Base-by-base conservation (phyloP, 2,888 invertebrate species). In the Helleia helle region DNA sequence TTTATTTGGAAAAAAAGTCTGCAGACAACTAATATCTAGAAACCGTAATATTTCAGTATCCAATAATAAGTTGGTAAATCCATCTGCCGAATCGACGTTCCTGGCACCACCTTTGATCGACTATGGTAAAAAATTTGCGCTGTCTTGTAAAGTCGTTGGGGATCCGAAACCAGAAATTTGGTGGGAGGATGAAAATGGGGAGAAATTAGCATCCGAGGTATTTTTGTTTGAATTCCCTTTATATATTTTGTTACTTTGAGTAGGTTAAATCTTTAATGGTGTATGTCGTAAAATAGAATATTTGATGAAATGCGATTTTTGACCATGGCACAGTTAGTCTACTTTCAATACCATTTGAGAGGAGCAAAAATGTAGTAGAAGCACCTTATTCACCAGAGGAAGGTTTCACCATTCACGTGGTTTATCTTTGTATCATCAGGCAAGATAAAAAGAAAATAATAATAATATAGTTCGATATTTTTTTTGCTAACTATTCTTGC, bases 81-180 rank as follows among this genome's bases (percentile, higher is more conserved):
- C 37, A 1, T 11, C 7, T 14, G 13, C 24, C 2, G 14, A 24
- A 24, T 15, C n/a, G 9, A 39, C 30, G 2, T 6, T 24, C 9
- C 46, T 46, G 0, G 55, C 54, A 4, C 43, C 52, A 0, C 40
- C 42, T 11, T 40, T 60, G 14, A 44, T 69, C 1, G 56, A 73
- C 1, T 79, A 56, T 38, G 65, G 56, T 1, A 43, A 47, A 5
- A 61, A 54, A n/a, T 42, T 59, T 3, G 69, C 58, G 1, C 11
- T 69, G 0, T 68, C 63, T 1, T 76, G 77, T 40, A 76, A 65
- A 58, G 65, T 76, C 0, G 51, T 42, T 1, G 71, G 63, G 2
- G 64, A 62, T 28, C 76, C 77, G 0, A 55, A 52, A 36, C 75
- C 80, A 1, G 52, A 41, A 1, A 66, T 79, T 12, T 55, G 51